Base-by-base conservation (phyloP, 1,140 invertebrate species). In the Pseudomyrmex flavicornis region DNA sequence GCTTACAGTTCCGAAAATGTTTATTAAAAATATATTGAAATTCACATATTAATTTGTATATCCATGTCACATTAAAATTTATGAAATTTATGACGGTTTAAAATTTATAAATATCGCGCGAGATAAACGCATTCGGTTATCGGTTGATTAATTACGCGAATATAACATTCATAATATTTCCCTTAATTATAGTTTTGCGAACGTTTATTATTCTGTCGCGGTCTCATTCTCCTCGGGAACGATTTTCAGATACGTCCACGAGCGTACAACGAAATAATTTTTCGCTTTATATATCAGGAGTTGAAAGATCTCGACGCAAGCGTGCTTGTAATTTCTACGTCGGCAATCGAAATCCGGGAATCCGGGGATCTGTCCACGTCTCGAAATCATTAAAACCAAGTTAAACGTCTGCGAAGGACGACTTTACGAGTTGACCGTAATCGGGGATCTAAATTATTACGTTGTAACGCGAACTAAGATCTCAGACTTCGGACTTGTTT, bases 321-420 rank as follows among this genome's bases (percentile, higher is more conserved):
- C n/a, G 17, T 17, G 0, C 54, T 15, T 12, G 46, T 83, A 88
- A 88, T 88, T 87, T 83, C 52, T 52, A 74, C 66, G 12, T 56
- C 70, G 61, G 46, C 79, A 52, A 72, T 82, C 52, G 56, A 82
- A 86, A 82, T 87, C 54, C 66, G 66, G 65, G 5, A 35, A 87
- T 82, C 74, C 26, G 26, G 3, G 22, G 20, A 35, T 17, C 59
- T 84, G 75, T 86, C 73, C 79, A 83, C 73, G 87, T 74, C 84
- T 88, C 74, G 75, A 77, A 89, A 90, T 91, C 88, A 84, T 92
- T 91, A 91, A 90, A 91, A 90, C 61, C 82, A 75, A 90, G 87
- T 87, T 90, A 90, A 92, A 91, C 79, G 87, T 73, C 65, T 70
- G 62, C 65, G 82, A 88, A 85, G 59, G 83, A 91, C 84, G 74